Conservation (phyloP, 2,113 vertebrate genomes). For the Ornithorhynchus anatinus region DNA sequence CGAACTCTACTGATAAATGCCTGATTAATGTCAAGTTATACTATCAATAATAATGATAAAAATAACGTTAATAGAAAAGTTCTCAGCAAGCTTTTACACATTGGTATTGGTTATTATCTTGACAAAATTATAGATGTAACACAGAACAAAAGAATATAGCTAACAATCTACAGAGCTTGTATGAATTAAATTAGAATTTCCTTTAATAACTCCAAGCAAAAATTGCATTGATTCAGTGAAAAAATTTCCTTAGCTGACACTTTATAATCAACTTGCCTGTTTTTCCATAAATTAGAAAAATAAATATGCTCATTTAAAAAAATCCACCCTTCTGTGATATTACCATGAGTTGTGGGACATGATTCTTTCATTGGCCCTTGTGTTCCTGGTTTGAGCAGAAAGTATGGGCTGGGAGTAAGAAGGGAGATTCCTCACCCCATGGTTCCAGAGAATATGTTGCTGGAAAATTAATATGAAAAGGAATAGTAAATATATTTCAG, state of each 20-base stretch:
- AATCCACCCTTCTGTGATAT: no score
- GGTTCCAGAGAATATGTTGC: no score
- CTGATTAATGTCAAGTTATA: slow-evolving; percentile 19
- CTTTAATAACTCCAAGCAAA: no score
- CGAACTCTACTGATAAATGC: no score
- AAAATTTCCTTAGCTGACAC: background rate
- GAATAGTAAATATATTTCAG: no score
- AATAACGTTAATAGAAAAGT: background rate
- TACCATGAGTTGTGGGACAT: no score
- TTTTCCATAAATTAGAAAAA: background rate
- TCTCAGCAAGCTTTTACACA: background rate
- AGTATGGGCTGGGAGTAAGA: no score
- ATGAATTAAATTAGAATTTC: no score
- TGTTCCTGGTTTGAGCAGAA: no score
- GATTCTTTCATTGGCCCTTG: no score
- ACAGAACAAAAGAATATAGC: background rate
- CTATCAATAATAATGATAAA: slow-evolving; percentile 18
- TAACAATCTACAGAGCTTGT: background rate
- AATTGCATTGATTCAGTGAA: background rate
- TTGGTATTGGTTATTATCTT: background rate
- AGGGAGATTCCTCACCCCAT: no score
- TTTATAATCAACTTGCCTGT: background rate
- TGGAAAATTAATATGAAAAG: no score
- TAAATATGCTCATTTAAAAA: background rate
- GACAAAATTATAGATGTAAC: background rate